Evolutionary conservation across 2,888 invertebrate species (phyloP), one percentile per base, ranked within the genome.

Genomic region (Neria commutata): DNA sequence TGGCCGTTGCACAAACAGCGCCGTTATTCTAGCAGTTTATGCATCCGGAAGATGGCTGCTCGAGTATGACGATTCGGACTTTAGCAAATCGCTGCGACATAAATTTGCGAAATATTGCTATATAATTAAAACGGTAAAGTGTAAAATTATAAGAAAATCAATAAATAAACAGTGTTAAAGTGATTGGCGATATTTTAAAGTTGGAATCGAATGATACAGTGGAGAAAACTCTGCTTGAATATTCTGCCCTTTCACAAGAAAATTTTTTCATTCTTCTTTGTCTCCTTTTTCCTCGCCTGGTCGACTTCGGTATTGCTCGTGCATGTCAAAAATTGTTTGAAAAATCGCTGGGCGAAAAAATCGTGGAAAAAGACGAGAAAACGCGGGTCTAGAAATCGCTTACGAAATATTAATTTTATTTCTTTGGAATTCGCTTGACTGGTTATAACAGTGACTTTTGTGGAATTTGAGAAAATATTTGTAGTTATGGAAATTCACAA

Each of bases 11-110:
- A n/a, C 60, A 49, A 56, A 60, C 58, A 60, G 29, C 29, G 29
- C 29, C 29, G 11, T n/a, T 29, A 29, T 29, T 63, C 63, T 57
- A 55, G 58, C 26, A 17, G 40, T 54, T 55, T 64, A 63, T 64
- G 86, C 85, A 86, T 86, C 86, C 86, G 86, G 86, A 81, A 78
- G 85, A 85, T 84, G 77, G 90, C 90, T 74, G 76, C 90, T 90
- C 90, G 90, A 90, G 89, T 87, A 63, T 71, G 65, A 68, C 67
- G 63, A 64, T 64, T 70, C 70, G 71, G 70, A 68, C 66, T 67
- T 66, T 64, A 60, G 63, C 58, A 64, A 63, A 66, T 67, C 66
- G 71, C 71, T 77, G 72, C 72, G 71, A 60, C 57, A 4, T 8
- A 65, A 69, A 74, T 74, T 68, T 63, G 68, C 65, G 62, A 74